Evolutionary conservation across 2,113 vertebrate genomes (phyloP).

Genomic region (Pyrgilauda ruficollis): DNA sequence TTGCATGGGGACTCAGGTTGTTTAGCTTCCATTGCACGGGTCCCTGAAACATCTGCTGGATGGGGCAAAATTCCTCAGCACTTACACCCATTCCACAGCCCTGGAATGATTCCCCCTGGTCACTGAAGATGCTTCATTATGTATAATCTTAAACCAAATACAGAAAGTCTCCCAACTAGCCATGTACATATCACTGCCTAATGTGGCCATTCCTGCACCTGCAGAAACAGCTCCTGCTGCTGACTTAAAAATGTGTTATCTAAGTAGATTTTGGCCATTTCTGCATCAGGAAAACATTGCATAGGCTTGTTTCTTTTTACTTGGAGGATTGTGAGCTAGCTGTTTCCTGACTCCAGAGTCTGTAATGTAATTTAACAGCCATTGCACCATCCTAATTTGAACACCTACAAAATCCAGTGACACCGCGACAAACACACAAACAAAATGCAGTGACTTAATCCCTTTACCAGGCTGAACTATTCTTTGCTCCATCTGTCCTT

Average conservation of each 20-base stretch:
- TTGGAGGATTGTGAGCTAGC: not conserved
- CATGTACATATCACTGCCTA: not conserved
- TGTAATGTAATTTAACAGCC: not conserved
- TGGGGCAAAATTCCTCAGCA: not conserved
- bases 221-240: not conserved
- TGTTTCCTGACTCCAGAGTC: rapidly evolving
- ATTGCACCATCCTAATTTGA: not conserved
- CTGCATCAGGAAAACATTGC: not conserved
- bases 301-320: not conserved
- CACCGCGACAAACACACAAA: rapidly evolving
- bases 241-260: not conserved
- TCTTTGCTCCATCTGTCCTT: not conserved
- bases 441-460: not conserved
- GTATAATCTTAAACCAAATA: not conserved
- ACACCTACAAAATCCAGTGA: not conserved
- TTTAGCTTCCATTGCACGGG: not conserved
- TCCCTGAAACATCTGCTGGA: not conserved
- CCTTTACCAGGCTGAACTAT: not conserved
- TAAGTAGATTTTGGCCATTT: not conserved
- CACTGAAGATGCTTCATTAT: not conserved
- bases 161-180: not conserved
- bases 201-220: not conserved
- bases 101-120: too few species aligned
- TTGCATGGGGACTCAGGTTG: not conserved
- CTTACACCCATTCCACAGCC: not conserved